Percentiles rank a stretch among this genome's conserved stretches.
phyloP scores from a whole-genome alignment of 1,140 invertebrate species.

The Eciton burchellii region DNA sequence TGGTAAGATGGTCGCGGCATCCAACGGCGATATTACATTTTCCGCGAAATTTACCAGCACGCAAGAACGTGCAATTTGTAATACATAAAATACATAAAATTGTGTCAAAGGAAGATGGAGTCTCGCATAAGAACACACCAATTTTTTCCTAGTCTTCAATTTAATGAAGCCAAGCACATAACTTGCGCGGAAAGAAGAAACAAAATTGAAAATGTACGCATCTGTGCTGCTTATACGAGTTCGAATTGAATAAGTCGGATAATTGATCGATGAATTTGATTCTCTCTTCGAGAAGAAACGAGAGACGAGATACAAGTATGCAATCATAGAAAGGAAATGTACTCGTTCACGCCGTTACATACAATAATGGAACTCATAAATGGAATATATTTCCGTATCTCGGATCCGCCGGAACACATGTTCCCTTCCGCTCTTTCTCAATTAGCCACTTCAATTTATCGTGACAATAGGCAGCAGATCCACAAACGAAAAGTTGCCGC shows the following conservation, averaged over 20 bases:
- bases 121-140: conserved; percentile 10
- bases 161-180: not conserved
- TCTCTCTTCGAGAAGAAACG: not conserved
- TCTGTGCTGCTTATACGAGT: not conserved
- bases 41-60: conserved; percentile 30
- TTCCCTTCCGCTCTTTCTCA: not conserved
- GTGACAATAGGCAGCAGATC: not conserved
- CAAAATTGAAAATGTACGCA: conserved; percentile 5
- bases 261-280: not conserved
- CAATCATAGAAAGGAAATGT: not conserved
- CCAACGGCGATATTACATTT: conserved; percentile 49
- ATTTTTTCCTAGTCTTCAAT: conserved; percentile 10
- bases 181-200: not conserved
- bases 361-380: not conserved
- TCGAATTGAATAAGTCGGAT: not conserved
- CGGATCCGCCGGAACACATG: too few relatives aligned
- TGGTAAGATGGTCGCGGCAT: conserved; percentile 33
- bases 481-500: conserved; percentile 17
- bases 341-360: not conserved
- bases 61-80: conserved; percentile 39
- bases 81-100: conserved; percentile 53
- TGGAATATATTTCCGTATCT: not conserved
- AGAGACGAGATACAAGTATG: not conserved
- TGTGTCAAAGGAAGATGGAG: conserved; percentile 16
- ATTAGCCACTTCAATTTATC: conserved; percentile 31